phyloP scores from a whole-genome alignment of 2,888 invertebrate genomes.

The Diaperis boleti region DNA sequence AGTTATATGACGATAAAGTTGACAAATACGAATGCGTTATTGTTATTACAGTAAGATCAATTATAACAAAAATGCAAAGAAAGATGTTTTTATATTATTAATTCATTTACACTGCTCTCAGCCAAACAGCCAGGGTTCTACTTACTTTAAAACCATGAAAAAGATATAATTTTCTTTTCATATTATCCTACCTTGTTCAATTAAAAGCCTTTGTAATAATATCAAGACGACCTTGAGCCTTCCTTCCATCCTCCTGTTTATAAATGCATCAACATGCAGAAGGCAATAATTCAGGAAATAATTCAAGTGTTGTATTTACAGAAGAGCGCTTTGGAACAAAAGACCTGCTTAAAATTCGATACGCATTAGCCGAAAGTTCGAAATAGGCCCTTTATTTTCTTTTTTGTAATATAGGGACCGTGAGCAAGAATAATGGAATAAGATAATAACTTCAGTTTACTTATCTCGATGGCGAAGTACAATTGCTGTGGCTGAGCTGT shows the following conservation, averaged over 20 bases:
- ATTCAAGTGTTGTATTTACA: slow-evolving; percentile 24
- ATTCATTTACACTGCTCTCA: too few relatives aligned
- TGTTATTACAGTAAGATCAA: too few relatives aligned
- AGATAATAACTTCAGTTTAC: slow-evolving; percentile 55
- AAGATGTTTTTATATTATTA: too few relatives aligned
- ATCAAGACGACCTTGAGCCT: background rate
- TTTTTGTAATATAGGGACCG: slow-evolving; percentile 36
- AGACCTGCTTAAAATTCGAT: slow-evolving; percentile 36
- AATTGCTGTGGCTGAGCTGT: slow-evolving; percentile 54
- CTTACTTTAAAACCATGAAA: too few relatives aligned
- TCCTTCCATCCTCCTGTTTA: background rate
- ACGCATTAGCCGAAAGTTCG: slow-evolving; percentile 37
- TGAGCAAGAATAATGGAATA: slow-evolving; percentile 54
- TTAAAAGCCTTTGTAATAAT: slow-evolving; percentile 12
- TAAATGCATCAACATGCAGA: slow-evolving; percentile 31
- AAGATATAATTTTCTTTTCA: too few relatives aligned
- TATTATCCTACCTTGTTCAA: too few relatives aligned
- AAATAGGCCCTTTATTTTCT: slow-evolving; percentile 36
- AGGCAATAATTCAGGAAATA: slow-evolving; percentile 25
- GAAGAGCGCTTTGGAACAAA: slow-evolving; percentile 22
- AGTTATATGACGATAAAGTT: too few relatives aligned
- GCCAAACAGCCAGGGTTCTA: too few relatives aligned
- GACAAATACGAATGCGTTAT: too few relatives aligned
- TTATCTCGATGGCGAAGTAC: slow-evolving; percentile 53
- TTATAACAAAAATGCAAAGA: too few relatives aligned